A percentile compares a stretch with the other conserved stretches of the same genome.
Conservation (phyloP, 2,113 vertebrate genomes). For the Oncorhynchus gorbuscha region DNA sequence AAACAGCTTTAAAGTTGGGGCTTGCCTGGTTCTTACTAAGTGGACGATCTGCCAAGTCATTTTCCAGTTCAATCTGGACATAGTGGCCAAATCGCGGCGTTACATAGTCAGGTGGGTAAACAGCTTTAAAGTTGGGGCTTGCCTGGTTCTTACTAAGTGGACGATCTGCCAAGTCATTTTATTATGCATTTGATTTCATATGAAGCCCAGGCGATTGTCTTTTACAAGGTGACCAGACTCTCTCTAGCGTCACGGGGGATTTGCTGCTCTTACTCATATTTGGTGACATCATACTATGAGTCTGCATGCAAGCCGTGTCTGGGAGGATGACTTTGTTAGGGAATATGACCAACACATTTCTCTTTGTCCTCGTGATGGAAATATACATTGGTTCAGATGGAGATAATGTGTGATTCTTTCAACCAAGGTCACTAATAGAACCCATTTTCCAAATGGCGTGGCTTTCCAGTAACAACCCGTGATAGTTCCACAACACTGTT, state of each 20-base stretch:
- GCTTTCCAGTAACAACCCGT: conserved; percentile 64
- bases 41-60: conserved; percentile 59
- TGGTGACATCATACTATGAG: conserved; percentile 49
- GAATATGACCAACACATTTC: conserved; percentile 59
- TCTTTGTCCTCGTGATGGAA: conserved; percentile 64
- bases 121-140: conserved; percentile 10
- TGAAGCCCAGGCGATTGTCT: conserved; percentile 59
- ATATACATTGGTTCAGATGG: conserved; percentile 68
- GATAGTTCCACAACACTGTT: conserved; percentile 62
- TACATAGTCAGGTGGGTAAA: conserved; percentile 79
- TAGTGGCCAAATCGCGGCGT: conserved; percentile 91
- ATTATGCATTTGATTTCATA: conserved; percentile 73
- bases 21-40: conserved; percentile 63
- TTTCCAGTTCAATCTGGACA: conserved; percentile 92
- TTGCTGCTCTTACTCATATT: conserved; percentile 44
- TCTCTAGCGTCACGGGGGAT: conserved; percentile 55
- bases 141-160: conserved; percentile 64
- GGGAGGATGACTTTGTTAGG: conserved; percentile 49
- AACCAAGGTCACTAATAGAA: conserved; percentile 69
- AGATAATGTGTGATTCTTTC: conserved; percentile 67
- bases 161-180: conserved; percentile 64
- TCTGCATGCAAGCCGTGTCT: conserved; percentile 15
- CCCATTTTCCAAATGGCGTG: conserved; percentile 71
- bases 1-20: conserved; percentile 95
- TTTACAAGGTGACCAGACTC: conserved; percentile 61